Base-by-base conservation (phyloP, 2,797 vertebrate species). In the Threskiornis aethiopicus region DNA sequence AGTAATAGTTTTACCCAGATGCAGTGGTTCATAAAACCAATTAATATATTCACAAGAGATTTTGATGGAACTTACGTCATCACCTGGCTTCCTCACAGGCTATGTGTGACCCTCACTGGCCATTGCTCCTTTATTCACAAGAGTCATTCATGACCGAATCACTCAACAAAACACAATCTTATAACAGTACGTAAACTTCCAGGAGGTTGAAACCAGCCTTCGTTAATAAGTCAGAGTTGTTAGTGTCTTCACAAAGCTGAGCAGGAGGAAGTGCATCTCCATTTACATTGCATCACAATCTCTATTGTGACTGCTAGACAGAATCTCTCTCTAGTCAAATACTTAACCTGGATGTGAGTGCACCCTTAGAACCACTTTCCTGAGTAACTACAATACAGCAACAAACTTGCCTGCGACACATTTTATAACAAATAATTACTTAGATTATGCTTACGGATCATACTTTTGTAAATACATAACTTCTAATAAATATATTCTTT, bases 161-260 rank as follows among this genome's bases (percentile, higher is more conserved):
- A 46, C 29, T 33, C 21, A 26, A 75, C 28, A 46, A 61, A 80
- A 31, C 10, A 33, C 16, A 5, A 66, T 49, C 24, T 47, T 64
- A 5, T 2, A 71, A 16, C 21, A 73, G 28, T 8, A 35, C 0
- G 4, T n/a, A 83, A 82, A 52, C 13, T 41, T 42, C 1, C 3
- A 76, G 22, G 11, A 58, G 5, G 6, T 1, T 83, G 44, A 81
- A 71, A 66, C 14, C 7, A 83, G 55, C 9, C 31, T 71, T 61
- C 2, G 2, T 41, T 54, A n/a, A 0, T 10, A 65, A 61, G 13
- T 35, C 83, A 75, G 18, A 52, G 8, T 54, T 71, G 4, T 15
- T 35, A 13, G 10, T 5, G 10, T 44, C 52, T 47, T 71, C 47
- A 55, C 22, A 83, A 89, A 89, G 10, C 54, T 25, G 35, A 67